Evolutionary conservation across 2,113 vertebrate genomes (phyloP).

Genomic region (Steatornis caripensis): DNA sequence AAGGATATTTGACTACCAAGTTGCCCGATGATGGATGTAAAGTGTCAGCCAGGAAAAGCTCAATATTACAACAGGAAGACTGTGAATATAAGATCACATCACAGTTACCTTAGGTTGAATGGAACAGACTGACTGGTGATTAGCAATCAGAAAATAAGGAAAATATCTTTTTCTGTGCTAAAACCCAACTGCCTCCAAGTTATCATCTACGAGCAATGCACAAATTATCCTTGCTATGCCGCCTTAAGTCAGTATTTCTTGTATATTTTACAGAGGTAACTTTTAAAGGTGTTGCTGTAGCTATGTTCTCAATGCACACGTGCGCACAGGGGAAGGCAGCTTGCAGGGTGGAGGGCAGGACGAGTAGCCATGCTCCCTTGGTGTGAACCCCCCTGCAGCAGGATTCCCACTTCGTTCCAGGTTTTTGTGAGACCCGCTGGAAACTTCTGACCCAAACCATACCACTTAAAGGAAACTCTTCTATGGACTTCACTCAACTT

Average conservation of each 20-base stretch:
- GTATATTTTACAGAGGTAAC: background rate
- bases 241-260: background rate
- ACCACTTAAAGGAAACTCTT: background rate
- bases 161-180: conserved; percentile 24
- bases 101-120: background rate
- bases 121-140: conserved; percentile 51
- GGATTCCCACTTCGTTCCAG: background rate
- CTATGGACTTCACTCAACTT: background rate
- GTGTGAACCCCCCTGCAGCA: background rate
- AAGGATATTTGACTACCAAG: background rate
- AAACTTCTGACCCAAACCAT: background rate
- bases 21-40: conserved; percentile 6
- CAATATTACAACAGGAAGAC: conserved; percentile 30
- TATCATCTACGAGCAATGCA: background rate
- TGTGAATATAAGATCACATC: conserved; percentile 29
- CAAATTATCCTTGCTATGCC: background rate
- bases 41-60: conserved; percentile 29
- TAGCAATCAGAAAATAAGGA: conserved; percentile 8
- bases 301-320: background rate
- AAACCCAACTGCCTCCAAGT: background rate
- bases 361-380: background rate
- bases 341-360: background rate
- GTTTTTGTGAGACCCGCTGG: background rate
- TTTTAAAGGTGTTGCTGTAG: background rate
- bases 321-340: background rate